Evolutionary conservation across 2,888 invertebrate genomes (phyloP).

Genomic region (Temnothorax rugatulus): DNA sequence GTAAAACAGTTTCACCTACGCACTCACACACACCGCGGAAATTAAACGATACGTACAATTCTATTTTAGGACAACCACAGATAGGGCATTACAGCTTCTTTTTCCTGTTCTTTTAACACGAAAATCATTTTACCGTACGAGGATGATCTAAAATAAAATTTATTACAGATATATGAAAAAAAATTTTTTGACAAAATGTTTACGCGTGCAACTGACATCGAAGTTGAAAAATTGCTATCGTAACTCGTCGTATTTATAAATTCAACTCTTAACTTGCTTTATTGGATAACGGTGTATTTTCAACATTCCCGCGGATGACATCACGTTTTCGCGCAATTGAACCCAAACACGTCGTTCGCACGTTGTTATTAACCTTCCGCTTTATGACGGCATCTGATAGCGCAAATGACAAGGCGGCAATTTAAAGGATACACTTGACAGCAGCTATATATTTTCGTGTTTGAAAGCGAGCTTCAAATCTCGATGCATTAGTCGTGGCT

Average conservation of each 20-base stretch:
- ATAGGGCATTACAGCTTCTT: background rate
- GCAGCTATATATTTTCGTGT: constrained; percentile 9
- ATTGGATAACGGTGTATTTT: constrained; percentile 40
- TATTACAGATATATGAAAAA: background rate
- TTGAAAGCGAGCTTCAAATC: background rate
- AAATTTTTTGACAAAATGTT: background rate
- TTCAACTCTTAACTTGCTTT: constrained; percentile 15
- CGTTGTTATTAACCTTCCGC: constrained; percentile 39
- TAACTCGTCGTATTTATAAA: background rate
- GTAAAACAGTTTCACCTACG: constrained; percentile 67
- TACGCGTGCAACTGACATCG: too few species aligned
- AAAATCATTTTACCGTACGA: background rate
- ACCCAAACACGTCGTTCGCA: constrained; percentile 30
- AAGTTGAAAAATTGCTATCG: background rate
- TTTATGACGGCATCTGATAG: constrained; percentile 31
- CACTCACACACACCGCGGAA: constrained; percentile 28
- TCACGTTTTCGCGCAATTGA: constrained; percentile 47
- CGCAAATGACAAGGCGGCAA: constrained; percentile 23
- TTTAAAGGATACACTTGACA: constrained; percentile 19
- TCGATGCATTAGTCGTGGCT: constrained; percentile 9
- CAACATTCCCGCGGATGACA: constrained; percentile 40
- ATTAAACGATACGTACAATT: constrained; percentile 38
- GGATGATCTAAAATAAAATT: background rate
- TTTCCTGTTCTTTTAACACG: background rate
- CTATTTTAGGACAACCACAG: background rate